Evolutionary conservation across 1,140 invertebrate genomes (phyloP).

Genomic region (Drosophila willistoni): DNA sequence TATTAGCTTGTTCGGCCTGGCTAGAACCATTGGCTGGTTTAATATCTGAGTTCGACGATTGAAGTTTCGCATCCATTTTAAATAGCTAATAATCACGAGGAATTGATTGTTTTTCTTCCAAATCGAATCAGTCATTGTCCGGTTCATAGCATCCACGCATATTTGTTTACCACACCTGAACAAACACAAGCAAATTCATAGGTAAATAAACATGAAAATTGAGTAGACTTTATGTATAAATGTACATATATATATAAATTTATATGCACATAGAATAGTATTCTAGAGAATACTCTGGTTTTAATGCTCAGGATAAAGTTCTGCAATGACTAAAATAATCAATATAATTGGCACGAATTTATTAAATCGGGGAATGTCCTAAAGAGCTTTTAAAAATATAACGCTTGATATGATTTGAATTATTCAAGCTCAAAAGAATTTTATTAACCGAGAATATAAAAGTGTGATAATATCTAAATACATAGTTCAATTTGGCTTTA

Average conservation of each 20-base stretch:
- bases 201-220: background rate
- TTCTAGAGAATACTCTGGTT: background rate
- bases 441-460: too few species aligned
- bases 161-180: conserved; percentile 12
- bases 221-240: background rate
- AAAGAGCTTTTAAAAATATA: too few species aligned
- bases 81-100: conserved; percentile 2
- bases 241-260: too few species aligned
- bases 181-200: background rate
- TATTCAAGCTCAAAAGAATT: too few species aligned
- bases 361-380: too few species aligned
- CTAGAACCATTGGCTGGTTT: background rate
- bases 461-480: too few species aligned
- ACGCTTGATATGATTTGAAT: too few species aligned
- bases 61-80: background rate
- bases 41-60: conserved; percentile 3
- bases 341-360: too few species aligned
- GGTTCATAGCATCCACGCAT: background rate
- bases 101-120: background rate
- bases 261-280: too few species aligned
- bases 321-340: too few species aligned
- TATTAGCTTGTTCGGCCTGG: background rate
- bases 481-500: too few species aligned
- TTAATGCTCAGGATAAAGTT: background rate
- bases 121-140: conserved; percentile 3